Conservation (phyloP, 2,113 vertebrate genomes). For the Alces alces region DNA sequence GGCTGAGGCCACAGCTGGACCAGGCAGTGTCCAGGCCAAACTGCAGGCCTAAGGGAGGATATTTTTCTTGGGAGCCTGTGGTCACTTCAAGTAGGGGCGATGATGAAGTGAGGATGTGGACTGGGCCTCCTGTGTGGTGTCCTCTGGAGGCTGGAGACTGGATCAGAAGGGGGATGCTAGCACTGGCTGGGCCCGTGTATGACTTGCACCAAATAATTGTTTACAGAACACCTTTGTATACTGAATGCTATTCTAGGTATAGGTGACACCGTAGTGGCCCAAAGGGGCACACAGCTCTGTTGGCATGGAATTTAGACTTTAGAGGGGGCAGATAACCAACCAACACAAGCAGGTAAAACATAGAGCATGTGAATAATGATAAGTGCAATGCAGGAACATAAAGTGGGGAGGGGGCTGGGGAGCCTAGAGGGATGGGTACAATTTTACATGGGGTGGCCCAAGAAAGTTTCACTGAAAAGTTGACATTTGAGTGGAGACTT, state of each 20-base stretch:
- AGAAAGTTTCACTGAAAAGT: background rate
- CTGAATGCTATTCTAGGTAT: background rate
- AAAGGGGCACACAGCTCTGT: background rate
- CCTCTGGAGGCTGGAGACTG: background rate
- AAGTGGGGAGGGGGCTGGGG: fast-evolving
- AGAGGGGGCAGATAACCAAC: background rate
- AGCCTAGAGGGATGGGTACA: too few species aligned
- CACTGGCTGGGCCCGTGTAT: fast-evolving
- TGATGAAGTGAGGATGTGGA: background rate
- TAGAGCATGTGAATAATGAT: fast-evolving
- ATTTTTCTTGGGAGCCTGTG: background rate
- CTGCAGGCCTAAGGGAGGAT: background rate
- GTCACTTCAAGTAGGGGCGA: background rate
- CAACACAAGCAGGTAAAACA: background rate
- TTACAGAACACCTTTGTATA: background rate
- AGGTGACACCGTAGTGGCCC: background rate
- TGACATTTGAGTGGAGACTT: background rate
- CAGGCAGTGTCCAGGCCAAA: background rate
- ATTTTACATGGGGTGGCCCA: background rate
- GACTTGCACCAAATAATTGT: background rate
- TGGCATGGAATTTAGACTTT: background rate
- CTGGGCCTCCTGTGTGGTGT: background rate
- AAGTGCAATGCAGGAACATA: background rate
- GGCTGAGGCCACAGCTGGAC: background rate
- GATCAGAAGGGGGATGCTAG: background rate